Evolutionary conservation across 37 sponge, comb jelly and placozoan species (phyloP), one percentile per base, ranked within the genome.

Genomic region (Ianthella basta): DNA sequence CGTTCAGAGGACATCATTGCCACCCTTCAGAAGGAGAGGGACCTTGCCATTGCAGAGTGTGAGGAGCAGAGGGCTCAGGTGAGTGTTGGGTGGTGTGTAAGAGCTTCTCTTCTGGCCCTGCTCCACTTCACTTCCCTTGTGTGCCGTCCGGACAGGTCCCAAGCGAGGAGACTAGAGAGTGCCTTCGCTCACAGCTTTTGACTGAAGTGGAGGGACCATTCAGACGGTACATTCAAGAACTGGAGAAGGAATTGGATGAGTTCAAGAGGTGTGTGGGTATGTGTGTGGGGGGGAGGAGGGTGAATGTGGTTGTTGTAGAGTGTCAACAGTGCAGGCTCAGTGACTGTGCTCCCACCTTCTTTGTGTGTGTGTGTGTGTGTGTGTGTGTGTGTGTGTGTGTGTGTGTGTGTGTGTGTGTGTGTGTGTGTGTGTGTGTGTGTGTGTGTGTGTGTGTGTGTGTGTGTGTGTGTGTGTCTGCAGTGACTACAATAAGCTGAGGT

Each of bases 1-100:
- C 80, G 79, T 29, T 92, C 87, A 21, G 85, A 92, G 38, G 87
- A 89, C 36, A 87, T 89, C 67, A 92, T 92, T 21, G 27, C 81
- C 4, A 70, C 68, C 16, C 74, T 92, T 24, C 93, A 92, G 32
- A 64, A 23, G 10, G 93, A 92, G 57, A 84, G 89, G 64, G 93
- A 92, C 36, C 69, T 54, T 16, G 86, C 80, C 55, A 92, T 89
- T 19, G 16, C 68, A 50, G 93, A 92, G 75, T 86, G 85, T 55
- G 90, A 92, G 30, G 65, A 83, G 35, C 82, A 87, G 21, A 81
- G 44, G 41, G 3, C 83, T 35, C 84, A 88, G 83, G 92, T 92
- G 53, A 24, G 55, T 54, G 53, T 19, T 13, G 24, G 37, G 36
- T 12, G 10, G 53, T 18, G 37, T 18, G 55, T 18, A 69, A 21